A percentile compares a stretch with the other conserved stretches of the same genome.
Evolutionary conservation across 2,113 vertebrate genomes (phyloP).

Genomic region (Sprattus sprattus): DNA sequence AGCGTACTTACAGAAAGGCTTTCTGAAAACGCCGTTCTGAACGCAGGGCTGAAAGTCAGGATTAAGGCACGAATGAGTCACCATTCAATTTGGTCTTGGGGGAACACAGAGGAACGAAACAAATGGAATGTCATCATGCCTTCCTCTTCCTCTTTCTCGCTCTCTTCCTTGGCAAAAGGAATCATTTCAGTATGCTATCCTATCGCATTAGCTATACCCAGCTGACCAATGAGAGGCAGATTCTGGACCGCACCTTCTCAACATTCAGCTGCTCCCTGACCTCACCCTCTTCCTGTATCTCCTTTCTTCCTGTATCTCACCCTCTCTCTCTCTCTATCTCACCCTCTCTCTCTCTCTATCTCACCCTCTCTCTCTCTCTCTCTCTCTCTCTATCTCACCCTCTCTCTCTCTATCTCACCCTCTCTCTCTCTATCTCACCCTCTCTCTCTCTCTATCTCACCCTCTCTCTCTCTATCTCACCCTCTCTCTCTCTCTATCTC

Average conservation of each 20-base stretch:
- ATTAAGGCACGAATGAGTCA: neutral
- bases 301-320: too few species aligned
- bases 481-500: neutral
- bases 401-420: slow-evolving; percentile 44
- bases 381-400: slow-evolving; percentile 27
- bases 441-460: too few species aligned
- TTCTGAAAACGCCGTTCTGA: neutral
- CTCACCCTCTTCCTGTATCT: too few species aligned
- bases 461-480: neutral
- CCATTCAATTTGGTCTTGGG: neutral
- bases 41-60: neutral
- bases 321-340: too few species aligned
- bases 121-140: slow-evolving; percentile 26
- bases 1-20: neutral
- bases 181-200: too few species aligned
- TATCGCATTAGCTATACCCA: too few species aligned
- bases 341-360: too few species aligned
- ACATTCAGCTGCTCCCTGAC: too few species aligned
- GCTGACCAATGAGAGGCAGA: too few species aligned
- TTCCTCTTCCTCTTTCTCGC: slow-evolving; percentile 40
- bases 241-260: too few species aligned
- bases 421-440: slow-evolving; percentile 15
- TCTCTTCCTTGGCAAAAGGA: neutral
- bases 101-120: neutral
- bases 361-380: slow-evolving; percentile 37